Conservation (phyloP, 2,888 invertebrate species). For the Drosophila nr. perissopoda region DNA sequence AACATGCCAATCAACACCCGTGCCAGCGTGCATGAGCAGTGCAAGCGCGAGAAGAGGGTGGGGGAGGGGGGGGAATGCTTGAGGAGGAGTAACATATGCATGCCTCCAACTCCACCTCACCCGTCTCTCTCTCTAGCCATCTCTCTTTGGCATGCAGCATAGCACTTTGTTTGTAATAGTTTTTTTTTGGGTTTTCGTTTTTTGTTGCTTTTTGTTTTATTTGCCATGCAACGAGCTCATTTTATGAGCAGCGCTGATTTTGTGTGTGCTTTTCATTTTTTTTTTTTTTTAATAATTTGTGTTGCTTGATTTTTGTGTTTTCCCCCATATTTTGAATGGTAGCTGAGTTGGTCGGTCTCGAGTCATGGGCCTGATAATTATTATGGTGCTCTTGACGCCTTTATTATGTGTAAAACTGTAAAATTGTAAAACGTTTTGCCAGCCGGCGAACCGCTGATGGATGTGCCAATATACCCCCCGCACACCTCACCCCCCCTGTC, state of each 20-base stretch:
- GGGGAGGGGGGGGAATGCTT: background rate
- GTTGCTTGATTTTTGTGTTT: background rate
- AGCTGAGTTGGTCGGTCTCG: constrained; percentile 27
- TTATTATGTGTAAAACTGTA: constrained; percentile 69
- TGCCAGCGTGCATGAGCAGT: constrained; percentile 26
- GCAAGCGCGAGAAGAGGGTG: background rate
- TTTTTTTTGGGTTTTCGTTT: constrained; percentile 31
- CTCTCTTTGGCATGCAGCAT: constrained; percentile 27
- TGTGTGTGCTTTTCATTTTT: constrained; percentile 20
- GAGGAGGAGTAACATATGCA: constrained; percentile 9
- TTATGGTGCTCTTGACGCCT: constrained; percentile 79
- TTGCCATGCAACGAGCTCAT: constrained; percentile 65
- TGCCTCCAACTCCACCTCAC: background rate
- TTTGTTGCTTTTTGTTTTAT: constrained; percentile 63
- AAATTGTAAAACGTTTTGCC: constrained; percentile 65
- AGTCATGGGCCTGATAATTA: constrained; percentile 68
- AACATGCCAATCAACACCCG: constrained; percentile 77
- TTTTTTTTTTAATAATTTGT: constrained; percentile 26
- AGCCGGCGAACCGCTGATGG: constrained; percentile 64
- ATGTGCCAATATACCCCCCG: constrained; percentile 55
- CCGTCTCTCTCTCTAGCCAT: background rate
- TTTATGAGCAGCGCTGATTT: constrained; percentile 59
- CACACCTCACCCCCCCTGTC: background rate
- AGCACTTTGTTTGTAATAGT: constrained; percentile 63
- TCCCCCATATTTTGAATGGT: constrained; percentile 48